These are phyloP conservation scores for Mastigias papua DNA, from an alignment of 30 jellyfish, hydroid and myxozoan species.

Conservation along the genomic window DNA sequence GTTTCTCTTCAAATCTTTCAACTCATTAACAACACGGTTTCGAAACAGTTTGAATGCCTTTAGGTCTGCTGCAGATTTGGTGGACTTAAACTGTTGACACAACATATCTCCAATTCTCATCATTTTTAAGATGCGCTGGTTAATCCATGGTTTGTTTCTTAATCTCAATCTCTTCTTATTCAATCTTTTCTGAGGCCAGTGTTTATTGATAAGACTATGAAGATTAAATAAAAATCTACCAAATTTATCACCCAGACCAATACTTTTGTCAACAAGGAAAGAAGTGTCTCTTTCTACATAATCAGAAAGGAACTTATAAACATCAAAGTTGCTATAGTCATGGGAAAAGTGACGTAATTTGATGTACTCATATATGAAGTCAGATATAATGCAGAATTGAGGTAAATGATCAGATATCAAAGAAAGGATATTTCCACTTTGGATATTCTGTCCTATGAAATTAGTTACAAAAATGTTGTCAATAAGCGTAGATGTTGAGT, in stretches of 20 bases:
- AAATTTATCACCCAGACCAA: background rate
- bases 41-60: slow-evolving; percentile 21
- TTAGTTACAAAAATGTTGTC: slow-evolving; percentile 3
- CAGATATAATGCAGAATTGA: background rate
- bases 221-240: background rate
- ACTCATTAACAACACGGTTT: background rate
- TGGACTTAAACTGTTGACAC: background rate
- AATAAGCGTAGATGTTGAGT: background rate
- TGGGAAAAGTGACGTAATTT: background rate
- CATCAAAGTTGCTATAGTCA: slow-evolving; percentile 17
- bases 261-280: background rate
- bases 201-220: background rate
- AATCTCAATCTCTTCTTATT: background rate
- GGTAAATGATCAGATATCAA: slow-evolving; percentile 6
- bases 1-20: background rate
- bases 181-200: background rate
- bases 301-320: background rate
- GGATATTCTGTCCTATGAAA: too few species aligned
- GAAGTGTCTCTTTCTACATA: background rate
- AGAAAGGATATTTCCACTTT: too few species aligned
- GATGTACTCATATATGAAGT: background rate
- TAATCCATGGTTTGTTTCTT: background rate
- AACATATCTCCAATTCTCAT: background rate
- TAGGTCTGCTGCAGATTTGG: slow-evolving; percentile 2
- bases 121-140: background rate